Conservation (phyloP, 2,888 invertebrate genomes). For the Morpho deidamia region DNA sequence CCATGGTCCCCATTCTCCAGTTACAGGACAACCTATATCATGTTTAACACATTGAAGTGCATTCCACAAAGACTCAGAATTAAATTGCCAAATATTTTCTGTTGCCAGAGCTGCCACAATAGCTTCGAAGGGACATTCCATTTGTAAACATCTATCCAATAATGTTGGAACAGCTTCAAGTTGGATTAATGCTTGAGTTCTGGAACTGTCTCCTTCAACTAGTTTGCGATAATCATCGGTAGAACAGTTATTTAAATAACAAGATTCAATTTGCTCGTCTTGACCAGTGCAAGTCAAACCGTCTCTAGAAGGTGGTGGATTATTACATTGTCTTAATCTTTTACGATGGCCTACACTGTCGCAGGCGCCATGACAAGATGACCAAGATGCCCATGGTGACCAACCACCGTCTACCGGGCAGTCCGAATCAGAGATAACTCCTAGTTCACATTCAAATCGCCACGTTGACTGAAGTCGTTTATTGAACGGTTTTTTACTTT, state of each 20-base stretch:
- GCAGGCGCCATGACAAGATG: conserved; percentile 62
- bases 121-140: conserved; percentile 62
- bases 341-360: conserved; percentile 59
- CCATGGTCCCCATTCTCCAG: conserved; percentile 65
- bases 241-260: conserved; percentile 61
- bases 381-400: conserved; percentile 69
- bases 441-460: conserved; percentile 64
- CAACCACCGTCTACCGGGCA: conserved; percentile 72
- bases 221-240: conserved; percentile 54
- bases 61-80: conserved; percentile 64
- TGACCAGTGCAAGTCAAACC: conserved; percentile 60
- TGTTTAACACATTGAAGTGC: conserved; percentile 71
- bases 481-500: conserved; percentile 43
- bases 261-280: conserved; percentile 54
- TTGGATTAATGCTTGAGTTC: conserved; percentile 51
- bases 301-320: conserved; percentile 60
- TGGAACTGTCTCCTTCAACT: conserved; percentile 45
- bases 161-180: conserved; percentile 59
- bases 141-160: conserved; percentile 60
- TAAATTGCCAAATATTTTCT: conserved; percentile 62
- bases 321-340: conserved; percentile 57
- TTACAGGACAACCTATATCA: conserved; percentile 67
- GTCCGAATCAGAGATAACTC: conserved; percentile 49
- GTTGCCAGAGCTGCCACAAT: conserved; percentile 51
- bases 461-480: conserved; percentile 51